These are phyloP conservation scores for Venusia cambrica DNA, from an alignment of 2,888 invertebrate genomes.

Conservation along the genomic window DNA sequence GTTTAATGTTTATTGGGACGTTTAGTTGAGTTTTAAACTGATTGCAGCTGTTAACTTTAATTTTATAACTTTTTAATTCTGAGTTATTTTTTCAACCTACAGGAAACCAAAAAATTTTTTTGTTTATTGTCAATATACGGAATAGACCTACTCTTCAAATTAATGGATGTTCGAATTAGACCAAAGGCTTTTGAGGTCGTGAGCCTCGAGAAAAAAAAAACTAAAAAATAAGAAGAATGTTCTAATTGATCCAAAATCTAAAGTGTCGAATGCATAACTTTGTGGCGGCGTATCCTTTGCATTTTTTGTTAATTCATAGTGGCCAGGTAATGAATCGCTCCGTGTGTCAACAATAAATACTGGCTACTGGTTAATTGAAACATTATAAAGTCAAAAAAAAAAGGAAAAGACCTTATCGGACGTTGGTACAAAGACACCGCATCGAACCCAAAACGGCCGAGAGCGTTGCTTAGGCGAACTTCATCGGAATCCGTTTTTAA, in stretches of 20 bases:
- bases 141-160: no score
- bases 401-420: conserved; percentile 62
- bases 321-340: conserved; percentile 64
- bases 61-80: no score
- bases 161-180: background rate
- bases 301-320: conserved; percentile 49
- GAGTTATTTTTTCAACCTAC: no score
- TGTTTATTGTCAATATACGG: no score
- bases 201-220: background rate
- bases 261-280: conserved; percentile 37
- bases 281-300: conserved; percentile 45
- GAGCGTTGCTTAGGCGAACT: conserved; percentile 50
- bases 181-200: background rate
- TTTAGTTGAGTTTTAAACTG: background rate
- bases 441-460: conserved; percentile 40
- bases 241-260: conserved; percentile 25
- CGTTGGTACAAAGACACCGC: conserved; percentile 59
- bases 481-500: conserved; percentile 21
- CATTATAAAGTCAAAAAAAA: conserved; percentile 55
- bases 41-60: background rate
- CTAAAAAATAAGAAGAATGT: conserved; percentile 10
- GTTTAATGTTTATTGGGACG: conserved; percentile 13
- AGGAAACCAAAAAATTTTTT: no score
- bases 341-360: conserved; percentile 71
- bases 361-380: conserved; percentile 80